These are phyloP conservation scores for Globodera rostochiensis DNA, from an alignment of 1,140 invertebrate genomes.

Conservation along the genomic window DNA sequence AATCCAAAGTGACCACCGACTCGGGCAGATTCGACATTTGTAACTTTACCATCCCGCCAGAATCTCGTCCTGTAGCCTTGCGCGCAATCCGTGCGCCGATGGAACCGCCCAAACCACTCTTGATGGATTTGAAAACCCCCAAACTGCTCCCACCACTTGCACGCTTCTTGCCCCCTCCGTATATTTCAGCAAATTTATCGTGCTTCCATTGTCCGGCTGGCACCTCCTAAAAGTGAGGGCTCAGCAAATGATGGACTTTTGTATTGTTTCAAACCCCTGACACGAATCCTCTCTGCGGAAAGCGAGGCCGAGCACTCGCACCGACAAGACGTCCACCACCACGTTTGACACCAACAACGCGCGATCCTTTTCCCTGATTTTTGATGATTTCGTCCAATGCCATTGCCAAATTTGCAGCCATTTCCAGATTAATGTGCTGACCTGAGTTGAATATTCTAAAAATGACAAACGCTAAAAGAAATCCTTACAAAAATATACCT, in stretches of 20 bases:
- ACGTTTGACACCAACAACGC: neutral
- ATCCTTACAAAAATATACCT: neutral
- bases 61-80: conserved; percentile 2
- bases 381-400: conserved; percentile 28
- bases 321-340: neutral
- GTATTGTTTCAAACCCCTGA: conserved; percentile 14
- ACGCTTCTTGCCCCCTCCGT: conserved; percentile 26
- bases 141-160: neutral
- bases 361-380: neutral
- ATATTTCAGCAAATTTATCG: conserved; percentile 35
- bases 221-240: conserved; percentile 20
- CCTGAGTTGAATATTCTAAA: neutral
- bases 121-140: conserved; percentile 10
- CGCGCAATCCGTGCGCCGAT: conserved; percentile 23
- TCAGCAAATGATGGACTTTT: neutral
- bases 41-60: conserved; percentile 36
- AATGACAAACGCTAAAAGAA: neutral
- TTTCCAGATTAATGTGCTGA: conserved; percentile 16
- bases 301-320: conserved; percentile 13
- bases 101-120: conserved; percentile 17
- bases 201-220: conserved; percentile 40
- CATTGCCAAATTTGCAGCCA: conserved; percentile 31
- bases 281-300: conserved; percentile 30
- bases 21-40: conserved; percentile 38
- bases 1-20: conserved; percentile 40